Conservation (phyloP, 2,797 vertebrate species). For the Gambusia yucatana region DNA sequence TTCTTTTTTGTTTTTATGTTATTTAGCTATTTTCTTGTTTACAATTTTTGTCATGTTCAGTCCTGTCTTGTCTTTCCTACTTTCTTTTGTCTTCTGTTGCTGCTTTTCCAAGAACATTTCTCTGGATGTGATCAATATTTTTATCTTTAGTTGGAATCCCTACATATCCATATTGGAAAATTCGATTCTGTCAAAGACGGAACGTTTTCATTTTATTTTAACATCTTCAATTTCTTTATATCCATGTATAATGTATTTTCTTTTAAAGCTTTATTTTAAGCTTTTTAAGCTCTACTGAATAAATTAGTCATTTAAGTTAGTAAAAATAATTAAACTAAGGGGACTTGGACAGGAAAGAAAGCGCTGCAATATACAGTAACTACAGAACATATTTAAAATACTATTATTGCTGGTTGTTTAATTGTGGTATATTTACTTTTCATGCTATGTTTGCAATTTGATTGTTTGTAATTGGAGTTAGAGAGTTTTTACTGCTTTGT, state of each 20-base stretch:
- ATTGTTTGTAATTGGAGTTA: neutral
- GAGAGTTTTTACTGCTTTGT: neutral
- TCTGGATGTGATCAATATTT: neutral
- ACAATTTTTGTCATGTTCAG: neutral
- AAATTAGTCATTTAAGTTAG: neutral
- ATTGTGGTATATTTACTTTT: neutral
- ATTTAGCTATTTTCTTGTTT: neutral
- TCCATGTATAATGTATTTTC: neutral
- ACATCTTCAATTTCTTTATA: neutral
- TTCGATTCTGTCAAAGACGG: neutral
- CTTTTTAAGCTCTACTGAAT: neutral
- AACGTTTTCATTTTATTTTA: neutral
- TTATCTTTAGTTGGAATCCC: neutral
- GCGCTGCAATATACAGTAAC: neutral
- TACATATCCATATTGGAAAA: neutral
- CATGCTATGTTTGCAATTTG: neutral
- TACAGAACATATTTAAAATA: neutral
- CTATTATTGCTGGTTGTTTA: neutral
- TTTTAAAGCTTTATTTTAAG: neutral
- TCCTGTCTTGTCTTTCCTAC: neutral
- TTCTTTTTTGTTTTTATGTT: neutral
- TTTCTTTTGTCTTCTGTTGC: neutral
- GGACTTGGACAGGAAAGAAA: neutral
- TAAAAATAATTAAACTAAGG: neutral
- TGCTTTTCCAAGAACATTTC: neutral